These are phyloP conservation scores for Steatornis caripensis DNA, from an alignment of 2,113 vertebrate genomes.

Conservation along the genomic window DNA sequence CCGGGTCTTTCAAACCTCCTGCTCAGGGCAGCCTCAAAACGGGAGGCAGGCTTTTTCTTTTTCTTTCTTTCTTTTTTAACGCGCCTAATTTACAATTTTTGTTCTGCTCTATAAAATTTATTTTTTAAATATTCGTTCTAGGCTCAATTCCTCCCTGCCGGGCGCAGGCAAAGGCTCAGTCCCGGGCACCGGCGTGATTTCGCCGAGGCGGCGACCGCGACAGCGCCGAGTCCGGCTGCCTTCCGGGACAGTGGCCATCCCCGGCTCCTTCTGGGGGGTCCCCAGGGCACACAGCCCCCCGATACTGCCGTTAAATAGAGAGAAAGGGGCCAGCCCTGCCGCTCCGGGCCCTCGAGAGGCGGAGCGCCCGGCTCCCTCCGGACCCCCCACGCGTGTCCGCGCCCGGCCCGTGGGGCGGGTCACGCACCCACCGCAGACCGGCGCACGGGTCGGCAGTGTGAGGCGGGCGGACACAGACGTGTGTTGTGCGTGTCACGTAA, in stretches of 20 bases:
- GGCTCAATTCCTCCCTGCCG: background rate
- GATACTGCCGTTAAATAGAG: fast-evolving
- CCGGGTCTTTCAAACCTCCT: too few relatives aligned
- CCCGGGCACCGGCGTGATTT: background rate
- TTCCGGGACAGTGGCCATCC: too few relatives aligned
- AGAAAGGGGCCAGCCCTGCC: background rate
- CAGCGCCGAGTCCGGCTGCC: too few relatives aligned
- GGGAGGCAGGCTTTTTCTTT: background rate
- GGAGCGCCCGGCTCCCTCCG: background rate
- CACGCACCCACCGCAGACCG: background rate
- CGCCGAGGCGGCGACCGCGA: fast-evolving
- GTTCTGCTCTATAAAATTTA: background rate
- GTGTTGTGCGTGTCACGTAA: fast-evolving
- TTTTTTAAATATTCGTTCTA: background rate
- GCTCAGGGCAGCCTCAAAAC: background rate
- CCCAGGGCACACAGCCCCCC: background rate
- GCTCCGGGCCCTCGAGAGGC: background rate
- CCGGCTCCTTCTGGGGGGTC: background rate
- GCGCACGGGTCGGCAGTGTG: fast-evolving
- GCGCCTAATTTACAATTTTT: background rate
- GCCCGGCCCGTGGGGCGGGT: background rate
- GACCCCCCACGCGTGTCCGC: background rate
- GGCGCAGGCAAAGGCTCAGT: background rate
- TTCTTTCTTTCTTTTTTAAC: background rate
- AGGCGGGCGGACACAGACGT: too few relatives aligned